Percentiles rank a stretch among this genome's conserved stretches.
These are phyloP conservation scores for Gastracanthus pulcherrimus DNA, from an alignment of 2,888 invertebrate genomes.

Conservation along the genomic window DNA sequence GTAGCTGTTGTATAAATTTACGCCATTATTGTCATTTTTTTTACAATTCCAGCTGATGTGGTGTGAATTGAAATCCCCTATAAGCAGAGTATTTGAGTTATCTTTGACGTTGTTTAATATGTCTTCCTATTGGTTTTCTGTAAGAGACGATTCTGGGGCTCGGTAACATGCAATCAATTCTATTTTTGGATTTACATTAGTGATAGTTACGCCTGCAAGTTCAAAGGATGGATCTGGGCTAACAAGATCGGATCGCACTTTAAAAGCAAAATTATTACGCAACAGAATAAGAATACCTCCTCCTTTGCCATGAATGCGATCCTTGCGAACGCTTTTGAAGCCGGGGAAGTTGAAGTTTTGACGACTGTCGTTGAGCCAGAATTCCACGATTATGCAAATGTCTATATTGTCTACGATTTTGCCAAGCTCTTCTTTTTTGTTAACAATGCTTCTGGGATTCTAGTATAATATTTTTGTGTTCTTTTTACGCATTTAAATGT, in stretches of 20 bases:
- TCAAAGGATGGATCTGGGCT: not conserved
- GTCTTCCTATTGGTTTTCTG: not conserved
- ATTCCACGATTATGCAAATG: not conserved
- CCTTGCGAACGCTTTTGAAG: not conserved
- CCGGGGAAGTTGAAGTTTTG: not conserved
- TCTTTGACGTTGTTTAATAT: not conserved
- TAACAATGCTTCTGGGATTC: not conserved
- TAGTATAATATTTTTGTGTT: not conserved
- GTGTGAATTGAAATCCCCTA: slow-evolving; percentile 44
- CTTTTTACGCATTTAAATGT: not conserved
- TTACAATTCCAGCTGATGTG: slow-evolving; percentile 33
- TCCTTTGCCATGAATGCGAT: not conserved
- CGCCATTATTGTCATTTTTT: slow-evolving; percentile 17
- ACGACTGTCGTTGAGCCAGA: not conserved
- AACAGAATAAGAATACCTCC: too few species aligned
- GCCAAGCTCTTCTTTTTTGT: not conserved
- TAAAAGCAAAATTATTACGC: not conserved
- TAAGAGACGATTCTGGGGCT: not conserved
- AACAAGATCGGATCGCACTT: not conserved
- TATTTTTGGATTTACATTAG: not conserved
- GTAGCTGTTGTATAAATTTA: not conserved
- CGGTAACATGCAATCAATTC: not conserved
- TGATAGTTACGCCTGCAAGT: not conserved
- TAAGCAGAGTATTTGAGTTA: slow-evolving; percentile 1
- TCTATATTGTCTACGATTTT: not conserved